phyloP scores from a whole-genome alignment of 2,113 vertebrate genomes.

The Phrynosoma platyrhinos region DNA sequence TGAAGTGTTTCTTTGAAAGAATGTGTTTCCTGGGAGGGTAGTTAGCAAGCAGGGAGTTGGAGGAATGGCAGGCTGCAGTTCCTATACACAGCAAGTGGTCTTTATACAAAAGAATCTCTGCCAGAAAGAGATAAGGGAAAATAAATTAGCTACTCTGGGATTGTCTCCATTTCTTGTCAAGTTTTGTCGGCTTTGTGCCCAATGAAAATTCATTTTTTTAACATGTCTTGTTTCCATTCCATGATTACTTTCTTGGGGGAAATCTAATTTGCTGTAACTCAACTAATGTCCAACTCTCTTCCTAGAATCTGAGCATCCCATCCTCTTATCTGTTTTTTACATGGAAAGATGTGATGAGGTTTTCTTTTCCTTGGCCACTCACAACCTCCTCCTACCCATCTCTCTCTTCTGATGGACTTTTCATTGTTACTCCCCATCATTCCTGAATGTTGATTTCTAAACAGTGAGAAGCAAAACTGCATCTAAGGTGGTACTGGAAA shows the following conservation, averaged over 20 bases:
- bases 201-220: constrained; percentile 52
- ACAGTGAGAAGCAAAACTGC: not conserved
- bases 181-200: constrained; percentile 51
- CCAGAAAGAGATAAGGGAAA: constrained; percentile 69
- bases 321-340: constrained; percentile 60
- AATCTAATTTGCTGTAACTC: constrained; percentile 54
- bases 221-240: constrained; percentile 54
- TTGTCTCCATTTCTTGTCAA: constrained; percentile 55
- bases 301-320: constrained; percentile 51
- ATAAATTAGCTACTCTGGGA: constrained; percentile 68
- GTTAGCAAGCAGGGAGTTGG: constrained; percentile 21
- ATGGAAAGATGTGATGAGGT: constrained; percentile 50
- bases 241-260: constrained; percentile 58
- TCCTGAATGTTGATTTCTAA: constrained; percentile 45
- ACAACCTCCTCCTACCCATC: not conserved
- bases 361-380: constrained; percentile 26
- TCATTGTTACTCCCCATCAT: constrained; percentile 27
- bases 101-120: constrained; percentile 51
- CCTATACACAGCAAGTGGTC: constrained; percentile 53
- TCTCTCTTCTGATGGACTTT: constrained; percentile 44
- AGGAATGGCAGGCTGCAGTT: constrained; percentile 46
- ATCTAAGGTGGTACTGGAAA: no score
- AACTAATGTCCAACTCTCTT: constrained; percentile 19
- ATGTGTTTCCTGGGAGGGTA: constrained; percentile 38
- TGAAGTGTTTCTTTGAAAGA: not conserved